These are phyloP conservation scores for Euclidia mi DNA, from an alignment of 2,888 invertebrate genomes.

Conservation along the genomic window DNA sequence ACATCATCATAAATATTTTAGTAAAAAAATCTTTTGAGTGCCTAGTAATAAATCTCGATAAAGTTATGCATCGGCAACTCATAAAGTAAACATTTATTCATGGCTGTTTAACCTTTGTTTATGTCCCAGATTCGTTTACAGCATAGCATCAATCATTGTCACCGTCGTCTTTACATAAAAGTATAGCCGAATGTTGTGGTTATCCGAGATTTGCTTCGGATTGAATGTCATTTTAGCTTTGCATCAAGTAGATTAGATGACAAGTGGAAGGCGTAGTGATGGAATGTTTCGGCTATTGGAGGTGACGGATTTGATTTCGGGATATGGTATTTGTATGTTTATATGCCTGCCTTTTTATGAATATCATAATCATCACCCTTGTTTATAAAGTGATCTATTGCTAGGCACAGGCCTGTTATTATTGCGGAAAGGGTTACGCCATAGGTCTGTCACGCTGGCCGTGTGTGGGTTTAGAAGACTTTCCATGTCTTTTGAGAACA, in stretches of 20 bases:
- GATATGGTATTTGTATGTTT: neutral
- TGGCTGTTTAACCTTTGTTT: conserved; percentile 66
- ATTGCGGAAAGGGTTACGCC: too few relatives aligned
- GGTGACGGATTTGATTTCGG: conserved; percentile 5
- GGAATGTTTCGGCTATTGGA: conserved; percentile 5
- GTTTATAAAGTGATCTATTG: too few relatives aligned
- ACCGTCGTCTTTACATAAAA: conserved; percentile 32
- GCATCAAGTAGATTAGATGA: too few relatives aligned
- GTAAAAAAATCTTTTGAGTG: conserved; percentile 12
- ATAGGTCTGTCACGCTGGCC: too few relatives aligned
- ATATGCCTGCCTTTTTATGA: too few relatives aligned
- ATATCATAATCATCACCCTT: too few relatives aligned
- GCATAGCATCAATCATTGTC: conserved; percentile 68
- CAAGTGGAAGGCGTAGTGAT: conserved; percentile 1
- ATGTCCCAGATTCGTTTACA: conserved; percentile 47
- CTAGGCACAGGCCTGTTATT: too few relatives aligned
- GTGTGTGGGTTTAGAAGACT: too few relatives aligned
- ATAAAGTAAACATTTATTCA: conserved; percentile 67
- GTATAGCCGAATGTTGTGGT: conserved; percentile 13
- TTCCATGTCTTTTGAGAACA: too few relatives aligned
- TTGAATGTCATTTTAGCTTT: conserved; percentile 24
- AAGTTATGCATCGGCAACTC: conserved; percentile 67
- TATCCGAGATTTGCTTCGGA: conserved; percentile 5
- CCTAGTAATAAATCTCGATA: conserved; percentile 50
- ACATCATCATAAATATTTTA: neutral